Percentiles rank a stretch among this genome's conserved stretches.
Evolutionary conservation across 2,888 invertebrate genomes (phyloP).

Genomic region (Agrotis segetum): DNA sequence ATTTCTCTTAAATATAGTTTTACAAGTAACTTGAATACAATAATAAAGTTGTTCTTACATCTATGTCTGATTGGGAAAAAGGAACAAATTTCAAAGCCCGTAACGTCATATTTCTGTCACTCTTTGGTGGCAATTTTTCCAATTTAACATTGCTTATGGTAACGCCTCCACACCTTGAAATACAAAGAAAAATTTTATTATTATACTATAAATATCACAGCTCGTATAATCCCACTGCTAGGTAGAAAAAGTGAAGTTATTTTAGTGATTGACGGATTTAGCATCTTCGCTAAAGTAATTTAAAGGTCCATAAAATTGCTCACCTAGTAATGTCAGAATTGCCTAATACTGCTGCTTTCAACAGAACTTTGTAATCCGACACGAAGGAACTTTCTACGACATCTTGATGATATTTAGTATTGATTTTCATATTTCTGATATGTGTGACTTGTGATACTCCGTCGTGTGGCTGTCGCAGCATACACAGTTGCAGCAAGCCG

Average conservation of each 20-base stretch:
- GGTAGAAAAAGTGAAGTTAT: not conserved
- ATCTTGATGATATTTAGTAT: conserved; percentile 58
- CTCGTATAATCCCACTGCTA: too few relatives aligned
- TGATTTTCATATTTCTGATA: conserved; percentile 64
- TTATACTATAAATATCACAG: too few relatives aligned
- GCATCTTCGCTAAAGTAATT: too few relatives aligned
- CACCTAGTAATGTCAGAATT: conserved; percentile 62
- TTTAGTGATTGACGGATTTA: not conserved
- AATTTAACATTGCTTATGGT: conserved; percentile 63
- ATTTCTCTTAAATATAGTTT: not conserved
- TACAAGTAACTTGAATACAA: too few relatives aligned
- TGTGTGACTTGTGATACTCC: conserved; percentile 92
- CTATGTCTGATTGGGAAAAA: conserved; percentile 29
- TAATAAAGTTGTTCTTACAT: conserved; percentile 54
- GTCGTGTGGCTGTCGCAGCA: conserved; percentile 91
- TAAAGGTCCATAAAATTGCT: not conserved
- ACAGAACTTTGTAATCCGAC: conserved; percentile 28
- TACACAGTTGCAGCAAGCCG: conserved; percentile 94
- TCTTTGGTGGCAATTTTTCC: conserved; percentile 47
- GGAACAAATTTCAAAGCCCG: conserved; percentile 59
- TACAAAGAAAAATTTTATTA: not conserved
- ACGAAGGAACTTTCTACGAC: conserved; percentile 1
- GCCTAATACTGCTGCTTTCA: conserved; percentile 57
- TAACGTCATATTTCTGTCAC: conserved; percentile 44
- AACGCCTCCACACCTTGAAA: conserved; percentile 72